phyloP scores from a whole-genome alignment of 2,888 invertebrate genomes.

The Colostygia pectinataria region DNA sequence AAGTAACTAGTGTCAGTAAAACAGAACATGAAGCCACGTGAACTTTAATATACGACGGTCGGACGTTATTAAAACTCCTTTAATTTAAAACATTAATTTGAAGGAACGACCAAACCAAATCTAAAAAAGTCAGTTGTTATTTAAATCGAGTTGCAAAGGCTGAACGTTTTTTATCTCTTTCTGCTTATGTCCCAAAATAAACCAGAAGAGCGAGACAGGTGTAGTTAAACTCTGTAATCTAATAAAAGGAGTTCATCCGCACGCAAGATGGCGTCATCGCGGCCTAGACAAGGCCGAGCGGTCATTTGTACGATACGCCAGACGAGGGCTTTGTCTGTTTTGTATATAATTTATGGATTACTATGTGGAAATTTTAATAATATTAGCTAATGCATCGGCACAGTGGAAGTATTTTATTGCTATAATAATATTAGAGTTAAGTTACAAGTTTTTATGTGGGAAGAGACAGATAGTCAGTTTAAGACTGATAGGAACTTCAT shows the following conservation, averaged over 20 bases:
- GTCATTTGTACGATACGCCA: conserved; percentile 76
- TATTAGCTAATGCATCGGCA: not conserved
- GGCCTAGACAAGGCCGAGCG: conserved; percentile 83
- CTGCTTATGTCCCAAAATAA: conserved; percentile 29
- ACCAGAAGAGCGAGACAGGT: conserved; percentile 55
- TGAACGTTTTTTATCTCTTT: conserved; percentile 48
- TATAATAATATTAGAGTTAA: no score
- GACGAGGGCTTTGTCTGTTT: conserved; percentile 67
- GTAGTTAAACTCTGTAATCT: conserved; percentile 58
- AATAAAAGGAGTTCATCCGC: conserved; percentile 73
- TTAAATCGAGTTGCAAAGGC: conserved; percentile 46
- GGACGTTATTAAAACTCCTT: not conserved
- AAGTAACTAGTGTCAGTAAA: no score
- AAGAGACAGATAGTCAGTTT: no score
- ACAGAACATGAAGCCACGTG: no score
- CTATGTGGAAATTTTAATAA: conserved; percentile 45
- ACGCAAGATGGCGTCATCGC: conserved; percentile 79
- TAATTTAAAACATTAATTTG: conserved; percentile 4
- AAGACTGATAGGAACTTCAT: no score
- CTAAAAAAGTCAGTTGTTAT: conserved; percentile 9
- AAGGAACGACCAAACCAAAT: not conserved
- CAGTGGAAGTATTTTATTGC: no score
- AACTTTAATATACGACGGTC: no score
- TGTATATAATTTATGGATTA: conserved; percentile 49
- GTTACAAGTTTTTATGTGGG: no score